Percentiles rank a stretch among this genome's conserved stretches.
phyloP scores from a whole-genome alignment of 1,140 invertebrate genomes.

The Drosophila malerkotliana region DNA sequence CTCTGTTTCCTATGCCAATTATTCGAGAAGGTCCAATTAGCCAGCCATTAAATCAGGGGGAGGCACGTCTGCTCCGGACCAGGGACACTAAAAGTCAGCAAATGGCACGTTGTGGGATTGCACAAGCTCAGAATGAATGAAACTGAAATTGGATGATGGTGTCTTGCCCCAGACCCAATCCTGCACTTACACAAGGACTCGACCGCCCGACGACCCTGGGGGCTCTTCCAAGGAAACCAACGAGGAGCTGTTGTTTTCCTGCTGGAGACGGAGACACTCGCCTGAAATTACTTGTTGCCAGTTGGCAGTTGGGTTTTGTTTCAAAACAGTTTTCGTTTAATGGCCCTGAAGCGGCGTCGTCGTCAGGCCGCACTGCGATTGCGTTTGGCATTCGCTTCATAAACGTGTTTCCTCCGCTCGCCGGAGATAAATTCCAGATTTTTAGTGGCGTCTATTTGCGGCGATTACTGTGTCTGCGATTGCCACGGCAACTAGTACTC shows the following conservation, averaged over 20 bases:
- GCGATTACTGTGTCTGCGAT: slow-evolving; percentile 18
- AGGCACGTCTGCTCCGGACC: slow-evolving; percentile 18
- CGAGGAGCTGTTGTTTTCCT: slow-evolving; percentile 8
- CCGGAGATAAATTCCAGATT: slow-evolving; percentile 41
- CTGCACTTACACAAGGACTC: slow-evolving; percentile 11
- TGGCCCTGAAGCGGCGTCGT: slow-evolving; percentile 33
- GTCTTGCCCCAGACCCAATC: too few relatives aligned
- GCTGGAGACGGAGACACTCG: slow-evolving; percentile 26
- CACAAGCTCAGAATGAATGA: slow-evolving; percentile 34
- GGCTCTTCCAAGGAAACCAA: not conserved
- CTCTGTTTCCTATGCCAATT: not conserved
- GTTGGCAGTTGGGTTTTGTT: slow-evolving; percentile 21
- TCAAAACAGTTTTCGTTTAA: slow-evolving; percentile 47
- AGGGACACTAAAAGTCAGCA: slow-evolving; percentile 1
- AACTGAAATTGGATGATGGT: slow-evolving; percentile 23
- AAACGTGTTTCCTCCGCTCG: slow-evolving; percentile 8
- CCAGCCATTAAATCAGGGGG: slow-evolving; percentile 10
- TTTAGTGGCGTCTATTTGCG: slow-evolving; percentile 35
- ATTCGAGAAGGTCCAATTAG: slow-evolving; percentile 23
- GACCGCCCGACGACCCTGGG: not conserved
- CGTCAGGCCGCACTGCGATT: slow-evolving; percentile 8
- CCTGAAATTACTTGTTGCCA: slow-evolving; percentile 9
- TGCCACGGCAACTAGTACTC: slow-evolving; percentile 12
- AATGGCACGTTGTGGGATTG: slow-evolving; percentile 43
- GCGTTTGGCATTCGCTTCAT: slow-evolving; percentile 12